phyloP scores from a whole-genome alignment of 2,888 invertebrate genomes.

The Cremastinae sp. region DNA sequence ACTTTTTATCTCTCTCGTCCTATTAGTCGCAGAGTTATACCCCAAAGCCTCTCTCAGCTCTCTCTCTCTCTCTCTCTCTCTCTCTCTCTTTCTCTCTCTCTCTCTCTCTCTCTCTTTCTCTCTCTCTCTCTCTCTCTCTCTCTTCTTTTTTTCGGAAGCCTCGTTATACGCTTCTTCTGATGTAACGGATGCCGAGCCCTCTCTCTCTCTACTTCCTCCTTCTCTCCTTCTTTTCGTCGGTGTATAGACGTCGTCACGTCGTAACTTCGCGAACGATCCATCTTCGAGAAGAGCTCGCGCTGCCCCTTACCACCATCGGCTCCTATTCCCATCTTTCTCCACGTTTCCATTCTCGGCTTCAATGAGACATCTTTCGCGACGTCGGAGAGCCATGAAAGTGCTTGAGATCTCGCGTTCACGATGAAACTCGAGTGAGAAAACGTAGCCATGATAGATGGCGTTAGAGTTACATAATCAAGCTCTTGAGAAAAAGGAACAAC shows the following conservation, averaged over 20 bases:
- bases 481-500: slow-evolving; percentile 20
- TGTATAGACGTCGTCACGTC: slow-evolving; percentile 60
- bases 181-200: slow-evolving; percentile 32
- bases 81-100: too few species aligned
- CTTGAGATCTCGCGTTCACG: slow-evolving; percentile 38
- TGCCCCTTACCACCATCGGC: slow-evolving; percentile 40
- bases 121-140: slow-evolving; percentile 2
- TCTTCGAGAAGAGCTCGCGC: slow-evolving; percentile 66
- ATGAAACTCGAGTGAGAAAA: slow-evolving; percentile 64
- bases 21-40: slow-evolving; percentile 9
- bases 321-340: slow-evolving; percentile 36
- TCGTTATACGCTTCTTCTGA: slow-evolving; percentile 37
- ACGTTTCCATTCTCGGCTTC: slow-evolving; percentile 47
- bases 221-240: slow-evolving; percentile 41
- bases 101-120: too few species aligned
- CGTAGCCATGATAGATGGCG: slow-evolving; percentile 75
- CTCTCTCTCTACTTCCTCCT: slow-evolving; percentile 22
- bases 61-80: too few species aligned
- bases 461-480: slow-evolving; percentile 72
- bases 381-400: slow-evolving; percentile 61
- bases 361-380: slow-evolving; percentile 39
- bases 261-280: slow-evolving; percentile 67
- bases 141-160: slow-evolving; percentile 56
- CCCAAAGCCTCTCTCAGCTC: not conserved
- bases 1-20: slow-evolving; percentile 31